phyloP scores from a whole-genome alignment of 2,888 invertebrate genomes.

The Chrysolina oricalcia region DNA sequence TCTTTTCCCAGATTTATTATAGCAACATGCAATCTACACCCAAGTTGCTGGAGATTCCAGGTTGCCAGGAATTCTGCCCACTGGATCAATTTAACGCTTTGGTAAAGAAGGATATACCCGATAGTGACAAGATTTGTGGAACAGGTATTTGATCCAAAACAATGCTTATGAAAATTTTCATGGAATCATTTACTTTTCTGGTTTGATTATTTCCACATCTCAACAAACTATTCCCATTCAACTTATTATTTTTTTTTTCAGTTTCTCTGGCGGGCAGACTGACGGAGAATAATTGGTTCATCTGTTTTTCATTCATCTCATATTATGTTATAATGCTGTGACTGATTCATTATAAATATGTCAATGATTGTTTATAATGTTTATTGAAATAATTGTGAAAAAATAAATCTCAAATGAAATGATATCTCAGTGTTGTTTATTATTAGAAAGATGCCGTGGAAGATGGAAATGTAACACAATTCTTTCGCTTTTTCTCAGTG shows the following conservation, averaged over 20 bases:
- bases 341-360: neutral
- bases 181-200: too few species aligned
- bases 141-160: neutral
- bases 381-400: too few species aligned
- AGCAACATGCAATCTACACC: conserved; percentile 54
- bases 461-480: too few species aligned
- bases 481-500: too few species aligned
- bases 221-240: too few species aligned
- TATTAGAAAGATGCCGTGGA: too few species aligned
- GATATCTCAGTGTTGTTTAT: too few species aligned
- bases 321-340: neutral
- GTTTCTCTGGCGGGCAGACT: neutral
- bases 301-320: neutral
- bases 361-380: too few species aligned
- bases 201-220: too few species aligned
- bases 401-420: too few species aligned
- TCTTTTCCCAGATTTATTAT: conserved; percentile 53
- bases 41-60: conserved; percentile 58
- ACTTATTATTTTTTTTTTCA: neutral
- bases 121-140: conserved; percentile 60
- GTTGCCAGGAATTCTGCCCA: conserved; percentile 63
- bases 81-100: conserved; percentile 61
- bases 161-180: too few species aligned
- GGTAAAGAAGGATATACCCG: conserved; percentile 60
- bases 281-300: neutral